Evolutionary conservation across 1,140 invertebrate genomes (phyloP).

Genomic region (Rhynchophorus ferrugineus): DNA sequence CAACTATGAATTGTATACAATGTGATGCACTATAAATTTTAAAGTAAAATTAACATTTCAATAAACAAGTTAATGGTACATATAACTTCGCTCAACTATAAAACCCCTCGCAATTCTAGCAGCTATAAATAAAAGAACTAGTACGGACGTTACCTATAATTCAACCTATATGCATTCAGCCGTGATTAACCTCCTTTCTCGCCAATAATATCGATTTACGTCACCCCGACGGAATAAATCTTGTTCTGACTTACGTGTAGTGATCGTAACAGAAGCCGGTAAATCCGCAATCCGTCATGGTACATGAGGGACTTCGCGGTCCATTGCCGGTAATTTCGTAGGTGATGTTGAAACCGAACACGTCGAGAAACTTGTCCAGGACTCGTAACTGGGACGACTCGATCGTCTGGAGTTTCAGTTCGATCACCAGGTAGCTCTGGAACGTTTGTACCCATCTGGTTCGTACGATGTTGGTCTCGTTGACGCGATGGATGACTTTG

Average conservation of each 20-base stretch:
- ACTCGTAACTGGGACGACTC: constrained; percentile 79
- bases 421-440: constrained; percentile 69
- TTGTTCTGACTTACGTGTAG: constrained; percentile 38
- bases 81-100: no score
- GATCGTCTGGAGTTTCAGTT: constrained; percentile 61
- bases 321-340: constrained; percentile 63
- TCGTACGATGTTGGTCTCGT: constrained; percentile 56
- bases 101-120: no score
- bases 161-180: no score
- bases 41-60: no score
- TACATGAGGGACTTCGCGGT: constrained; percentile 58
- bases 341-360: constrained; percentile 88
- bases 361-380: constrained; percentile 68
- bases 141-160: no score
- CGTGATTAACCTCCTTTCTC: no score
- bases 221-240: no score
- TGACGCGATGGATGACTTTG: constrained; percentile 52
- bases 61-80: no score
- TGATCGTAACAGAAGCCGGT: constrained; percentile 64
- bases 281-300: constrained; percentile 69
- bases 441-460: constrained; percentile 60
- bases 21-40: no score
- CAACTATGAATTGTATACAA: no score
- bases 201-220: no score
- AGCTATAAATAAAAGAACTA: no score